phyloP scores from a whole-genome alignment of 2,888 invertebrate genomes.

The Urechis unicinctus region DNA sequence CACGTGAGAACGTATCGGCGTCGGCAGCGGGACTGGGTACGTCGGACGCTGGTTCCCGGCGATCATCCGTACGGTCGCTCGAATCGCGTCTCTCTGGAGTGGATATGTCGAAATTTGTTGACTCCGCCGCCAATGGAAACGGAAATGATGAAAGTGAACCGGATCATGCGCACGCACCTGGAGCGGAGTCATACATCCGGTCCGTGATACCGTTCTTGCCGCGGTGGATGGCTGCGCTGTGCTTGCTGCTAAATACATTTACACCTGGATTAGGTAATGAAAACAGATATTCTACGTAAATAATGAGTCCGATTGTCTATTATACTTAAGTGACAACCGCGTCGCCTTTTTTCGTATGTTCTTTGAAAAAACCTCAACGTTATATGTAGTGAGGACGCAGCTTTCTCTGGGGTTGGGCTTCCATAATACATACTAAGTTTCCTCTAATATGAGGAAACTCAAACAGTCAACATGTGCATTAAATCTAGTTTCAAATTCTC shows the following conservation, averaged over 20 bases:
- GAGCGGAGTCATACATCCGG: not conserved
- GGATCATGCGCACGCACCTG: not conserved
- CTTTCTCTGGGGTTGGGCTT: too few relatives aligned
- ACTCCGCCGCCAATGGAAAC: too few relatives aligned
- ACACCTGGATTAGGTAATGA: not conserved
- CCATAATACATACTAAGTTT: too few relatives aligned
- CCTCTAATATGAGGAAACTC: too few relatives aligned
- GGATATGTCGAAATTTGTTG: not conserved
- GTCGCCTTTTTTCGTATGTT: too few relatives aligned
- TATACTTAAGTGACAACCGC: not conserved
- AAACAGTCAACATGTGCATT: too few relatives aligned
- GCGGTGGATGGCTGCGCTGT: not conserved
- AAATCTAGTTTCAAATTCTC: not conserved
- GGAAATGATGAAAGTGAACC: not conserved
- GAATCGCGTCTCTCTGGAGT: not conserved
- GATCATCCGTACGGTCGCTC: not conserved
- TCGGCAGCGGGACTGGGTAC: too few relatives aligned
- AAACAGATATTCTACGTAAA: too few relatives aligned
- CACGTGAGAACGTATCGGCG: too few relatives aligned
- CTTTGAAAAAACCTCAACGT: too few relatives aligned
- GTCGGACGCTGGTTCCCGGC: not conserved
- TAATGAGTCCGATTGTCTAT: not conserved
- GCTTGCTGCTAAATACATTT: not conserved
- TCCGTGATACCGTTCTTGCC: not conserved
- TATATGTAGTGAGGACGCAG: too few relatives aligned